Percentiles rank a stretch among this genome's conserved stretches.
phyloP scores from a whole-genome alignment of 2,113 vertebrate species.

The Hypocryptadius cinnamomeus region DNA sequence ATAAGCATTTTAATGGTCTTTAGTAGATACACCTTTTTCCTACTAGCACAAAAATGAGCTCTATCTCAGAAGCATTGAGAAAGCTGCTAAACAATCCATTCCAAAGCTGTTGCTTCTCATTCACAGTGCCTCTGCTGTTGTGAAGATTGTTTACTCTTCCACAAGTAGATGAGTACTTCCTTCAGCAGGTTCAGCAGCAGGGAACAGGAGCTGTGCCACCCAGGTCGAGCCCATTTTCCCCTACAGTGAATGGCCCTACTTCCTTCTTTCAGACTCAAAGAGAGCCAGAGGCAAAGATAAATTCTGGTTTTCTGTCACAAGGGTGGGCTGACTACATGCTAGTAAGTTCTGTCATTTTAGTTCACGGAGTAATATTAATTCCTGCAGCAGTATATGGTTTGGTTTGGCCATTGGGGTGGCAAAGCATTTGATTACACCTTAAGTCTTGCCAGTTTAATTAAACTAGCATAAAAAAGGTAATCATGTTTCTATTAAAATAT shows the following conservation, averaged over 20 bases:
- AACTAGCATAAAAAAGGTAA: not conserved
- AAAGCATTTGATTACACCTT: not conserved
- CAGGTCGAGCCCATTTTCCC: not conserved
- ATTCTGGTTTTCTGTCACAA: not conserved
- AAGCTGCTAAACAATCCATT: not conserved
- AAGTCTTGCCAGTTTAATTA: not conserved
- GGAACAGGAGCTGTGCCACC: not conserved
- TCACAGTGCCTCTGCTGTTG: not conserved
- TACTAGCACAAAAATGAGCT: not conserved
- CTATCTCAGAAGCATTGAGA: not conserved
- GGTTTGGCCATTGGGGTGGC: not conserved
- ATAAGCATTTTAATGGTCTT: not conserved
- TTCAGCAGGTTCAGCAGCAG: not conserved
- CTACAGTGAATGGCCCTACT: not conserved
- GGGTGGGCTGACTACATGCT: not conserved
- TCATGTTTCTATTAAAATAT: not conserved
- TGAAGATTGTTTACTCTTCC: not conserved
- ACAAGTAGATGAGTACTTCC: not conserved
- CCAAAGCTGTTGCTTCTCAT: not conserved
- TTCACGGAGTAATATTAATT: not conserved
- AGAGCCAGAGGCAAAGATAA: not conserved
- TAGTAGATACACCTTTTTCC: not conserved
- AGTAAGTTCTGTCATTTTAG: not conserved
- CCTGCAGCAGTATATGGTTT: not conserved
- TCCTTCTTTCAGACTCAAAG: not conserved